Evolutionary conservation across 2,888 invertebrate genomes (phyloP), one percentile per base, ranked within the genome.

Genomic region (Amphipyra berbera): DNA sequence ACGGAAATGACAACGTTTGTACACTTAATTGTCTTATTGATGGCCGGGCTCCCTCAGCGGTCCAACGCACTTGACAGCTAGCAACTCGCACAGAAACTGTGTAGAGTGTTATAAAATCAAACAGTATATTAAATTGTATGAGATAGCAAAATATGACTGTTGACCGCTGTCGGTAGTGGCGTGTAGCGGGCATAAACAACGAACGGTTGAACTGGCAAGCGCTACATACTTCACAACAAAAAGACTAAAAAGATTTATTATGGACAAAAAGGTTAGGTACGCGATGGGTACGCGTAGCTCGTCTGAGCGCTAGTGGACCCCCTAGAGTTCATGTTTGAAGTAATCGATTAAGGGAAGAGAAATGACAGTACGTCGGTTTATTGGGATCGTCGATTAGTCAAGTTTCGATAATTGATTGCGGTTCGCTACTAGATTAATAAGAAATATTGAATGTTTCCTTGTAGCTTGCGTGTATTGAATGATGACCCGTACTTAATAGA

Each of bases 301-400:
- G 81, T 81, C 81, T 75, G 82, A 82, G 77, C 78, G 81, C 87
- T 86, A 85, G 84, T 76, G 84, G 93, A 91, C 93, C 94, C 93
- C 94, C 94, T 92, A 90, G 85, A 87, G 94, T 73, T 91, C 83
- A 88, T 89, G 90, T 91, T 92, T 92, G 88, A 92, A 93, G 88
- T 93, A 92, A 94, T 94, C 94, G 93, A 93, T 93, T 93, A 92
- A 88, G 86, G 90, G 88, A 93, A 92, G 94, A 95, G 94, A 94
- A 95, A 95, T 94, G 94, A 94, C 94, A 94, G 90, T 82, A 90
- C 88, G 92, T 93, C 93, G 86, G 84, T 89, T 90, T 90, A 91
- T 90, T 89, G 83, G 89, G 86, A 86, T 85, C 88, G 84, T 86
- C 90, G 86, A 94, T 95, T 91, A 91, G 89, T 95, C 93, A 93